These are phyloP conservation scores for Anser cygnoides DNA, from an alignment of 2,113 vertebrate species.

Conservation along the genomic window DNA sequence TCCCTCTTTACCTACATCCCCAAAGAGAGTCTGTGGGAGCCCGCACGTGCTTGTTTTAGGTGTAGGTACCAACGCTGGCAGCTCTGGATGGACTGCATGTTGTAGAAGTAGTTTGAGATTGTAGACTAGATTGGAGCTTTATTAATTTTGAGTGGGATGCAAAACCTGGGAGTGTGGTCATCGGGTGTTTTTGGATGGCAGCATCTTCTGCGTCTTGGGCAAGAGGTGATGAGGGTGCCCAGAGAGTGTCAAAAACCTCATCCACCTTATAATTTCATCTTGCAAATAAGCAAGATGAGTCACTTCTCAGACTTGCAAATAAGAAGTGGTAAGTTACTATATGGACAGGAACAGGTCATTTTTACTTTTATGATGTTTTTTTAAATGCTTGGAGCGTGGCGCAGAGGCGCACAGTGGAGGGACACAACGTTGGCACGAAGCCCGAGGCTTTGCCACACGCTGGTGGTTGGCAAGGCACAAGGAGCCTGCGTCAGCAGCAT, in stretches of 20 bases:
- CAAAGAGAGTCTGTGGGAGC: not conserved
- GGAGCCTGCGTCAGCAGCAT: not conserved
- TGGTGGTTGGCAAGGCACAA: not conserved
- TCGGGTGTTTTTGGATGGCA: not conserved
- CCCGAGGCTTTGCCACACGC: too few species aligned
- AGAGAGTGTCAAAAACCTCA: not conserved
- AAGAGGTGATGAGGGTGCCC: not conserved
- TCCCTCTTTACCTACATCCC: too few species aligned
- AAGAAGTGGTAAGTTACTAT: accelerated
- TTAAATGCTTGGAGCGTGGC: accelerated
- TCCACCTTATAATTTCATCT: accelerated
- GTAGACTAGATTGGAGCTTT: not conserved
- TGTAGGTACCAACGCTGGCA: accelerated
- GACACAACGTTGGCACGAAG: not conserved
- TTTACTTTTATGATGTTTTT: accelerated
- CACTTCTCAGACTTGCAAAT: accelerated
- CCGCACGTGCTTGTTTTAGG: accelerated
- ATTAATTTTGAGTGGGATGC: accelerated
- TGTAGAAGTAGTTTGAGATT: accelerated
- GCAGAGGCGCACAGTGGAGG: too few species aligned
- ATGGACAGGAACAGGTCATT: not conserved
- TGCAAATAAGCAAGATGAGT: too few species aligned
- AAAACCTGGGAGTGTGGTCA: not conserved
- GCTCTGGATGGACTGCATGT: not conserved
- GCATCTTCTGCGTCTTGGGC: accelerated